Conservation (phyloP, 2,888 invertebrate species). For the Macrosiphum euphorbiae region DNA sequence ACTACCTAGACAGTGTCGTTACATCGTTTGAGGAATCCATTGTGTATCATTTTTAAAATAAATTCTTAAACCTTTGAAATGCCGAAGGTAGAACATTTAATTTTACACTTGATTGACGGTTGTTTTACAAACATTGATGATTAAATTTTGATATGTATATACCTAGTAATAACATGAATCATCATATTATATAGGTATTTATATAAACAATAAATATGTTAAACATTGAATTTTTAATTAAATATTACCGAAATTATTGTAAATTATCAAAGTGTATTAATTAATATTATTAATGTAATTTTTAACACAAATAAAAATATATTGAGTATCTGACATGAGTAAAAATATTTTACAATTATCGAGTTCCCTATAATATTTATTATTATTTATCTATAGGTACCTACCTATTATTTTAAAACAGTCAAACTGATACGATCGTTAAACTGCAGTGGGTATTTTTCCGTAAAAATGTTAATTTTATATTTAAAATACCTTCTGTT, state of each 20-base stretch:
- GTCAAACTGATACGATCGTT: background rate
- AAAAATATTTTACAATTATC: background rate
- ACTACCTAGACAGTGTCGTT: slow-evolving; percentile 29
- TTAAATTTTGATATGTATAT: background rate
- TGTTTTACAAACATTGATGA: background rate
- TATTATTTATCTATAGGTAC: background rate
- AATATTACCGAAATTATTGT: background rate
- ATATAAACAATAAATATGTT: background rate
- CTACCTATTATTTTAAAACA: background rate
- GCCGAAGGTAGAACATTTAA: background rate
- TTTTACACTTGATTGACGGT: slow-evolving; percentile 25
- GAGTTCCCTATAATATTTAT: background rate
- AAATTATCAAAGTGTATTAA: background rate
- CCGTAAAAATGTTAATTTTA: background rate
- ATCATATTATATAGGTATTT: no score
- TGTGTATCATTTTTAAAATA: slow-evolving; percentile 43
- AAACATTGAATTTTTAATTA: background rate
- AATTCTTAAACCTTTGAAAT: slow-evolving; percentile 38
- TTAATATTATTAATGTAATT: background rate
- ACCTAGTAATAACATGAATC: background rate
- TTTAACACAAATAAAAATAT: background rate
- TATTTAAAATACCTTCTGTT: background rate
- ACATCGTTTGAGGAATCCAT: slow-evolving; percentile 20
- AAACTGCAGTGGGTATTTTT: background rate
- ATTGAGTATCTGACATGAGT: background rate